These are phyloP conservation scores for Proisotoma minuta DNA, from an alignment of 2,888 invertebrate species.

Conservation along the genomic window DNA sequence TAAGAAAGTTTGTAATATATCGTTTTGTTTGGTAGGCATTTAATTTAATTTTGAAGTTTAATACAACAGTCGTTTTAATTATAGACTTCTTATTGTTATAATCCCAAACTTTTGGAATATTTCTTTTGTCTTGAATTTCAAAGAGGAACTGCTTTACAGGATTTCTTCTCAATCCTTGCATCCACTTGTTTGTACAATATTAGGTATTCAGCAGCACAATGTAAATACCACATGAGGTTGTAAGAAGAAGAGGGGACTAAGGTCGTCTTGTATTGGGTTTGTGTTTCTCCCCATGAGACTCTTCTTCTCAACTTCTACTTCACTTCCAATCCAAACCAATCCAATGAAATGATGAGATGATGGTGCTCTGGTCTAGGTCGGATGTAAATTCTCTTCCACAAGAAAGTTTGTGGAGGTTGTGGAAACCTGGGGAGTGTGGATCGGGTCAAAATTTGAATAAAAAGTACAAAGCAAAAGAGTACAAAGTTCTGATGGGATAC, in stretches of 20 bases:
- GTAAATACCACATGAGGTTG: not conserved
- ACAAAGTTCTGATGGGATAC: not conserved
- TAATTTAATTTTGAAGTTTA: too few relatives aligned
- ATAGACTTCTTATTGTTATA: too few relatives aligned
- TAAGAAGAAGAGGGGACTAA: not conserved
- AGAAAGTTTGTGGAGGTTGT: too few relatives aligned
- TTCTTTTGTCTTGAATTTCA: too few relatives aligned
- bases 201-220: not conserved
- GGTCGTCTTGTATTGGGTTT: constrained; percentile 1
- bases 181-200: not conserved
- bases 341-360: not conserved
- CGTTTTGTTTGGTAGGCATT: too few relatives aligned
- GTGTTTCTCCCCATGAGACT: constrained; percentile 1
- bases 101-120: too few relatives aligned
- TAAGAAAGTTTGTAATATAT: too few relatives aligned
- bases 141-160: too few relatives aligned
- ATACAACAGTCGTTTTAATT: too few relatives aligned
- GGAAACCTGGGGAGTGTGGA: too few relatives aligned
- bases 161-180: not conserved
- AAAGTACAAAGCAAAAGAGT: constrained; percentile 1
- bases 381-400: not conserved
- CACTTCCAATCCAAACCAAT: not conserved
- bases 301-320: not conserved
- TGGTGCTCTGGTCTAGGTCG: not conserved
- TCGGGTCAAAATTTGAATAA: constrained; percentile 6